Percentiles rank a stretch among this genome's conserved stretches.
These are phyloP conservation scores for Phoenicopterus ruber DNA, from an alignment of 2,113 vertebrate genomes.

Conservation along the genomic window DNA sequence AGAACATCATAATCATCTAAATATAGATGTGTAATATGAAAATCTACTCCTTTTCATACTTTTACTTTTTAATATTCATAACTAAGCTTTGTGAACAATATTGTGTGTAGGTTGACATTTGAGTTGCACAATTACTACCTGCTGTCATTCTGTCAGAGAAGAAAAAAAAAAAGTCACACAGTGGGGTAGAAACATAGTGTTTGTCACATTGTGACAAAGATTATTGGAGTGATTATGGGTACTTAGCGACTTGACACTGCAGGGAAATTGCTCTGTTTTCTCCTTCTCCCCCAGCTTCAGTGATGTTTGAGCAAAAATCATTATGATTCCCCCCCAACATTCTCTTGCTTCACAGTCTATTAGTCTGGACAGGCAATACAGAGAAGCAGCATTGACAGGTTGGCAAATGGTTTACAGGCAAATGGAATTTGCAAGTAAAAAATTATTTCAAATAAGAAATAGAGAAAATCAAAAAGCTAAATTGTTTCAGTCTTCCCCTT, in stretches of 20 bases:
- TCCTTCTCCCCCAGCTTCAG: background rate
- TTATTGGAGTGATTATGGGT: background rate
- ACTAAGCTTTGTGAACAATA: conserved; percentile 12
- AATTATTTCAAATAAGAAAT: background rate
- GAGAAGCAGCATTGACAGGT: background rate
- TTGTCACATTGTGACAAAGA: conserved; percentile 31
- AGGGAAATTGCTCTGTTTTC: background rate
- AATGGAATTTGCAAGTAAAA: conserved; percentile 6
- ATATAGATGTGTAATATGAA: conserved; percentile 19
- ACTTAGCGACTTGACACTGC: conserved; percentile 24
- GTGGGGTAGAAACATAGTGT: background rate
- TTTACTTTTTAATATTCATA: conserved; percentile 12
- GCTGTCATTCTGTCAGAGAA: conserved; percentile 40
- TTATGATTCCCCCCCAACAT: background rate
- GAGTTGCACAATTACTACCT: conserved; percentile 54
- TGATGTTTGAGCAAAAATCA: background rate
- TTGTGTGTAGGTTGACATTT: conserved; percentile 46
- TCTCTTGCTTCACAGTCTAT: background rate
- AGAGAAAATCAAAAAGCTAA: background rate
- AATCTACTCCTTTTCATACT: conserved; percentile 16
- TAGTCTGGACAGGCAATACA: background rate
- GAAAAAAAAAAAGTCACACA: background rate
- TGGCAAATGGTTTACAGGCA: background rate
- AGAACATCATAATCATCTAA: background rate
- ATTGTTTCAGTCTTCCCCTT: background rate